Base-by-base conservation (phyloP, 2,888 invertebrate species). In the Tricholauxania praeusta region DNA sequence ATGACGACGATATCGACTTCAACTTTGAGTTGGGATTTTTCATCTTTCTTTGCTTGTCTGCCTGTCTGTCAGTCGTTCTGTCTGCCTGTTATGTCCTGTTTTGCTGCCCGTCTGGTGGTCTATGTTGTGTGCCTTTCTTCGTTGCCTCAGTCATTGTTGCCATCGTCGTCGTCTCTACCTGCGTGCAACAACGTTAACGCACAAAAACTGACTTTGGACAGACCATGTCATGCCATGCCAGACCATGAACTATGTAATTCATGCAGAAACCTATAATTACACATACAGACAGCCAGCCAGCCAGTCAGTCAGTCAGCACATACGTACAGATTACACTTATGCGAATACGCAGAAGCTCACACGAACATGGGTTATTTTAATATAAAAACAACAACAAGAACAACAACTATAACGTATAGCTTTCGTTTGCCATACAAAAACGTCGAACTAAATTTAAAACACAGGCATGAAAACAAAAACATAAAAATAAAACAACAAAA, bases 371-470 rank as follows among this genome's bases (percentile, higher is more conserved):
- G 72, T 69, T 69, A 69, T 62, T 69, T 60, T 52, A 48, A 57
- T 66, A 70, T 51, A 66, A 62, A 69, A 74, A 49, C 51, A 68
- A 73, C 75, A 74, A 74, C 66, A 73, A n/a, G n/a, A n/a, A 68
- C 28, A 72, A 53, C 60, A 75, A 76, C 76, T 77, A 79, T 74
- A 79, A 82, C 85, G 82, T 78, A 83, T 84, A 84, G 85, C 85
- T 84, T 85, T 84, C 85, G 81, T 84, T 85, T 83, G 83, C 82
- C 83, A 83, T 85, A 84, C 83, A 82, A 81, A 81, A 83, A 82
- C 82, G 81, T 82, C 81, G 82, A 82, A 84, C 82, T 83, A 82
- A 81, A 83, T 82, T 82, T 84, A 78, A 80, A 78, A 77, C 77
- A 79, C 71, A 74, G 60, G 60, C 70, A 70, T 51, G 19, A 22